Base-by-base conservation (phyloP, 2,797 vertebrate genomes). In the Jordanella pulchra region DNA sequence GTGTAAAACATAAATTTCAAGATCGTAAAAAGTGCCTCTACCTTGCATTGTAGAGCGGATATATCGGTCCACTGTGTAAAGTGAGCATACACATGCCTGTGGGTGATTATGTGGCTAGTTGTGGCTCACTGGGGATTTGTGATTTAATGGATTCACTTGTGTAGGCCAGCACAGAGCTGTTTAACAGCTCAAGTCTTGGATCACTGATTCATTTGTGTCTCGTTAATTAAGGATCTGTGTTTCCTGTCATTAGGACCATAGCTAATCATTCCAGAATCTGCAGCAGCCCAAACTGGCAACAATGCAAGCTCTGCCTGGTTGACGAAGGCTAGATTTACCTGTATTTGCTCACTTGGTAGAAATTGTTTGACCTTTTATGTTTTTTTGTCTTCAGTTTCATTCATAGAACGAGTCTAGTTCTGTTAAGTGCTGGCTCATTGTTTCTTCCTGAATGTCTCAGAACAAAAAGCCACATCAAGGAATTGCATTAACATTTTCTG, bases 401-500 rank as follows among this genome's bases (percentile, higher is more conserved):
- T 60, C 15, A 30, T 9, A 78, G 48, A 71, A 69, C 9, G 6
- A 39, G 65, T 27, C n/a, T 12, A 15, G 44, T 44, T 68, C 42
- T 14, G 58, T 61, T 21, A 56, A 13, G 28, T 53, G 28, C n/a
- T 48, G 25, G 7, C 42, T 48, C 63, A 44, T 61, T 70, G 27
- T 73, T 71, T 3, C 30, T 67, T 15, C 13, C 45, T 55, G 65
- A 60, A 58, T 42, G 45, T 74, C 47, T 65, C 23, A 7, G 67
- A 67, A 85, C 61, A 87, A 87, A n/a, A 93, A 93, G 72, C 76
- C 89, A 88, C 65, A 87, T 84, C 76, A 85, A 71, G 76, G 73
- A 79, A 67, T 77, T 66, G 82, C 74, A 76, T 86, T 77, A 85
- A 80, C 75, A 86, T 91, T 86, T 92, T 93, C 90, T 93, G 90